Evolutionary conservation across 2,797 vertebrate species (phyloP), one percentile per base, ranked within the genome.

Genomic region (Sardinella longiceps): DNA sequence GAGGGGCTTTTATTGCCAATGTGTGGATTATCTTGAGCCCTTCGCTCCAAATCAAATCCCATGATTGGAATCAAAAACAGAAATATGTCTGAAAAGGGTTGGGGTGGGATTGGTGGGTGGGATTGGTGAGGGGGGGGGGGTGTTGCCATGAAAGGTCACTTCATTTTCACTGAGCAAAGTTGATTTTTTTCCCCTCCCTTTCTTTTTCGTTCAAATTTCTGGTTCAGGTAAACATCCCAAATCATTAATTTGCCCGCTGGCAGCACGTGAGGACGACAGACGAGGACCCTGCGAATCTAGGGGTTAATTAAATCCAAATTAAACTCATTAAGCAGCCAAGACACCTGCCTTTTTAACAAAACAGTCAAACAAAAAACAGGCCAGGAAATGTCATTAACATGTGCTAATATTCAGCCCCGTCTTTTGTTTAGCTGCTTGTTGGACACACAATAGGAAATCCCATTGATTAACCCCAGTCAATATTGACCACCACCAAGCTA

Each of bases 251-350:
- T 84, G 85, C 39, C 74, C 51, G 63, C 43, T 85, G 82, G 80
- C 56, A 84, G 87, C 84, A 84, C 87, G 89, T 80, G 53, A 87
- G 82, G 85, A 83, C 77, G 85, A 83, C 77, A 91, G 91, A 83
- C 87, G 85, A 81, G 80, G 91, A 93, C 92, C 94, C 90, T 80
- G 85, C 91, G 91, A 93, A 74, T 37, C 33, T 86, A 56, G 81
- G 89, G 94, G 94, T 95, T 96, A 95, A 95, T 95, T 94, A 95
- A 94, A 95, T 93, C 91, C 90, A 93, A 94, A 95, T 95, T 91
- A 93, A 94, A 93, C 91, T 92, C 93, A 94, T 95, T 95, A 95
- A 91, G 90, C 83, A 86, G 84, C 90, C 86, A 88, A 93, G 94
- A 94, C 94, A 95, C 93, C 94, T 95, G 94, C 92, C 91, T 92